These are phyloP conservation scores for Sebastes taczanowskii DNA, from an alignment of 2,797 vertebrate genomes.

Conservation along the genomic window DNA sequence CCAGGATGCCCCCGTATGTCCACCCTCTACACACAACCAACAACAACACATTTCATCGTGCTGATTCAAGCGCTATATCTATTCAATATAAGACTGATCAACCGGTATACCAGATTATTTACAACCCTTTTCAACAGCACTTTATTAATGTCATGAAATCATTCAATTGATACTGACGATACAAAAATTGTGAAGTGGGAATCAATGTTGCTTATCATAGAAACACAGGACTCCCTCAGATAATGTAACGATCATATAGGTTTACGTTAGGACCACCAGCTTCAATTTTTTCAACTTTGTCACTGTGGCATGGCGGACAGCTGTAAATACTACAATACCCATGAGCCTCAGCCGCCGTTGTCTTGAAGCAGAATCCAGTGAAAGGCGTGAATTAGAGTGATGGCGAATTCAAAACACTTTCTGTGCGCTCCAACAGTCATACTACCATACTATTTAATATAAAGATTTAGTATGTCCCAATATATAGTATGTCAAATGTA, in stretches of 20 bases:
- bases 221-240: neutral
- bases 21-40: neutral
- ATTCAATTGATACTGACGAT: neutral
- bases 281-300: neutral
- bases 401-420: neutral
- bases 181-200: neutral
- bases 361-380: neutral
- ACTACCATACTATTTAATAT: too few species aligned
- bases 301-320: too few species aligned
- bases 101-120: neutral
- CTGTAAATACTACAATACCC: neutral
- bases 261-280: neutral
- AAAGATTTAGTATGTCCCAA: too few species aligned
- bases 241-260: neutral
- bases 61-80: neutral
- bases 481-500: too few species aligned
- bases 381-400: too few species aligned
- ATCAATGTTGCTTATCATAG: neutral
- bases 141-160: neutral
- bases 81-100: neutral
- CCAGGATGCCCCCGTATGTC: conserved; percentile 87
- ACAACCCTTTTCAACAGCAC: neutral
- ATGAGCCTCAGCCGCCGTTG: neutral
- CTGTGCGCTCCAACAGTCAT: accelerated
- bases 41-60: neutral